phyloP scores from a whole-genome alignment of 2,888 invertebrate genomes.

The Hirtodrosophila alboralis region DNA sequence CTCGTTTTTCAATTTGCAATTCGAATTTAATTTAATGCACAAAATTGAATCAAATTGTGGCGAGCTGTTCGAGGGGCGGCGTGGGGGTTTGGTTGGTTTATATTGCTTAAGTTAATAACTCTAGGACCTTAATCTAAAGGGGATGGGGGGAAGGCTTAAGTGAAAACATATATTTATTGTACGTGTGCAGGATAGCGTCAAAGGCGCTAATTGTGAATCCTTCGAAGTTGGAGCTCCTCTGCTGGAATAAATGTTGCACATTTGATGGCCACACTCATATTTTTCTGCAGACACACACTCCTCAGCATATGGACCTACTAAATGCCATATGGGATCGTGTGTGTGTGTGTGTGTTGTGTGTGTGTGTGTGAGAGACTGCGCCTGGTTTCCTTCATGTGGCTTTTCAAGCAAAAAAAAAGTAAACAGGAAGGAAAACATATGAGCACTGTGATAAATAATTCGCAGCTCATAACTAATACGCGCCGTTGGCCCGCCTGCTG shows the following conservation, averaged over 20 bases:
- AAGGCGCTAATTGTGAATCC: slow-evolving; percentile 38
- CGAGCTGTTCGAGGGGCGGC: slow-evolving; percentile 45
- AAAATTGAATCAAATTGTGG: slow-evolving; percentile 49
- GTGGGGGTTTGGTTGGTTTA: slow-evolving; percentile 9
- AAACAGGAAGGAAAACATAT: slow-evolving; percentile 60
- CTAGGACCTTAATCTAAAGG: slow-evolving; percentile 69
- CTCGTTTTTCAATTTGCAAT: slow-evolving; percentile 24
- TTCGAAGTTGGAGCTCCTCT: slow-evolving; percentile 22
- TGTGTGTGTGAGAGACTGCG: slow-evolving; percentile 11
- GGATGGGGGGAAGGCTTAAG: too few relatives aligned
- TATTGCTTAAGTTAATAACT: slow-evolving; percentile 65
- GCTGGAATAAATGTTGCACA: slow-evolving; percentile 70
- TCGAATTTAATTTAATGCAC: slow-evolving; percentile 30
- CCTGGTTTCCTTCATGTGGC: slow-evolving; percentile 70
- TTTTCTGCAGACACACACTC: slow-evolving; percentile 46
- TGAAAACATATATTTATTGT: slow-evolving; percentile 75
- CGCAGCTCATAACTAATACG: slow-evolving; percentile 63
- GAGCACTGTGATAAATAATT: slow-evolving; percentile 62
- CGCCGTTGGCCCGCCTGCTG: slow-evolving; percentile 36
- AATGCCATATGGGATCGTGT: slow-evolving; percentile 55
- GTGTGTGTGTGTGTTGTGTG: slow-evolving; percentile 27
- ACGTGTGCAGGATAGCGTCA: slow-evolving; percentile 52
- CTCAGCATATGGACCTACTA: slow-evolving; percentile 39
- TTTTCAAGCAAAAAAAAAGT: slow-evolving; percentile 71
- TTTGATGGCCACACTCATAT: slow-evolving; percentile 57